These are phyloP conservation scores for Nibea coibor DNA, from an alignment of 2,113 vertebrate genomes.

Conservation along the genomic window DNA sequence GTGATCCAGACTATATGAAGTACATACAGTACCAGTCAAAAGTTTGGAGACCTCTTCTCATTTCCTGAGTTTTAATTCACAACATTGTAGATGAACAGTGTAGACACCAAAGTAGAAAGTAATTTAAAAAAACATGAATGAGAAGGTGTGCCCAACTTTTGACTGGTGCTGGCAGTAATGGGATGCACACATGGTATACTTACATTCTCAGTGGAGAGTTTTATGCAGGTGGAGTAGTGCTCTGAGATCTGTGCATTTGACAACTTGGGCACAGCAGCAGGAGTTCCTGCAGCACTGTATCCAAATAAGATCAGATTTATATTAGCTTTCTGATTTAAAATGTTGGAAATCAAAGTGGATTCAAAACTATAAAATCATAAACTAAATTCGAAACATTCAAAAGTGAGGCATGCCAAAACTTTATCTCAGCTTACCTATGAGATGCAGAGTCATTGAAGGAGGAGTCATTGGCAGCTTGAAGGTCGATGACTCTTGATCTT, in stretches of 20 bases:
- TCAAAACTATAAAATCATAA: not conserved
- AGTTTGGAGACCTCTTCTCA: too few species aligned
- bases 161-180: too few species aligned
- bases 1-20: too few species aligned
- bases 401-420: not conserved
- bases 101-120: too few species aligned
- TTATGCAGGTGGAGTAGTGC: slow-evolving; percentile 97
- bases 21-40: too few species aligned
- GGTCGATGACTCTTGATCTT: slow-evolving; percentile 87
- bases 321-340: not conserved
- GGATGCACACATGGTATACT: slow-evolving; percentile 67
- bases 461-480: slow-evolving; percentile 80
- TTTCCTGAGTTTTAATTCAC: too few species aligned
- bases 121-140: too few species aligned
- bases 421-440: slow-evolving; percentile 70
- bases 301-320: slow-evolving; percentile 27
- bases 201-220: slow-evolving; percentile 94
- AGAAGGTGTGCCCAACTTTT: too few species aligned
- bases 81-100: too few species aligned
- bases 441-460: slow-evolving; percentile 79
- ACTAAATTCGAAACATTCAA: not conserved
- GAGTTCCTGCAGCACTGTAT: slow-evolving; percentile 80
- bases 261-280: slow-evolving; percentile 85
- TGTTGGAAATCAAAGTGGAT: not conserved
- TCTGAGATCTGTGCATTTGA: slow-evolving; percentile 92